Evolutionary conservation across 1,140 invertebrate species (phyloP).

Genomic region (Aradophagus sp.): DNA sequence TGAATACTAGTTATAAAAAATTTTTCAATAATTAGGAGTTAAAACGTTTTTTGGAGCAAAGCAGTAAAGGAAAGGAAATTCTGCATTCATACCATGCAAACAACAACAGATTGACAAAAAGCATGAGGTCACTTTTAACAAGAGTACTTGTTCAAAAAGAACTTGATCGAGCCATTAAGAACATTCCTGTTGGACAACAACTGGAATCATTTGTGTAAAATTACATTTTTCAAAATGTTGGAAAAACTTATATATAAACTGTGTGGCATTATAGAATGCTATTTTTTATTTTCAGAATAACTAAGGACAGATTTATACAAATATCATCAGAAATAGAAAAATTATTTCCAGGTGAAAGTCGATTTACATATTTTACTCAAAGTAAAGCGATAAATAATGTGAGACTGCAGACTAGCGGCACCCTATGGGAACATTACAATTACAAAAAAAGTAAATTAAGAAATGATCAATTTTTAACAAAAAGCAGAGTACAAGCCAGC

Average conservation of each 20-base stretch:
- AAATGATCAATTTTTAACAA: conserved; percentile 34
- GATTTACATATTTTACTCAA: conserved; percentile 40
- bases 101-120: conserved; percentile 40
- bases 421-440: conserved; percentile 43
- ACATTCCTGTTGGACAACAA: conserved; percentile 41
- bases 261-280: no score
- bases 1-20: no score
- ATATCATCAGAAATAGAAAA: conserved; percentile 30
- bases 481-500: conserved; percentile 20
- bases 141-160: conserved; percentile 36
- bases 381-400: conserved; percentile 37
- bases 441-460: conserved; percentile 44
- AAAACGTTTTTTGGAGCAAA: conserved; percentile 32
- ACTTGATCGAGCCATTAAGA: conserved; percentile 26
- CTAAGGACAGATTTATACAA: conserved; percentile 35
- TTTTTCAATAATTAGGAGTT: no score
- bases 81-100: conserved; percentile 38
- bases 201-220: conserved; percentile 36
- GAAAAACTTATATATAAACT: no score
- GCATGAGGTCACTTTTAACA: conserved; percentile 39
- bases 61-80: conserved; percentile 46
- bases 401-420: conserved; percentile 29
- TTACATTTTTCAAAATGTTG: no score
- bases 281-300: conserved; percentile 20
- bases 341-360: conserved; percentile 31